Base-by-base conservation (phyloP, 1,140 invertebrate species). In the Subanguina moxae region DNA sequence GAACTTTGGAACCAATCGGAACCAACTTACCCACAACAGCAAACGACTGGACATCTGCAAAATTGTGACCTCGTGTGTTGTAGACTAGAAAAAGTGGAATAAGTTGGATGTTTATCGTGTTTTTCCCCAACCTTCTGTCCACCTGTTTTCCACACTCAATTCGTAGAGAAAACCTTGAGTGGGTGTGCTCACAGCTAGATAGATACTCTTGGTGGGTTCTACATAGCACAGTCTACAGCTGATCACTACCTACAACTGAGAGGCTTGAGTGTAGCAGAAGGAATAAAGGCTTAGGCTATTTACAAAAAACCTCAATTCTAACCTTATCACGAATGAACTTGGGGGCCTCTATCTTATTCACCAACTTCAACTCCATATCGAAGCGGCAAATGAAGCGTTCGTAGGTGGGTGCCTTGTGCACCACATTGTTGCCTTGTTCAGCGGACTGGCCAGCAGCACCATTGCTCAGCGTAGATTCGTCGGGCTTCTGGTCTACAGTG, bases 101-200 rank as follows among this genome's bases (percentile, higher is more conserved):
- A 5, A 38, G 32, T 3, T 38, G 3, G 32, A 38, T 5, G 3
- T 38, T 38, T 5, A 38, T 38, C 11, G 32, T 38, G 32, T n/a
- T n/a, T 46, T 64, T 1, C 66, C 32, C 42, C 71, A 72, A 7
- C 57, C 52, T 61, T 74, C 73, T 19, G 64, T 74, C 73, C 73
- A 74, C 21, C 57, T 27, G 8, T 71, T 48, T 15, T 75, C 45
- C 17, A 13, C 21, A 52, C 25, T 62, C 45, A 74, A 27, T 57
- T 74, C 73, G 52, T 78, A 74, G 7, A 74, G 25, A 62, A 72
- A 74, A 17, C 74, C 76, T 28, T 72, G 27, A 32, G 77, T 73
- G 9, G 75, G 73, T 32, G 73, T 77, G 57, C 76, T 74, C 38
- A 76, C 73, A 19, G 75, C 75, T 61, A 74, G 56, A 57, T 78